These are phyloP conservation scores for Zosterops lateralis DNA, from an alignment of 2,113 vertebrate genomes.

Conservation along the genomic window DNA sequence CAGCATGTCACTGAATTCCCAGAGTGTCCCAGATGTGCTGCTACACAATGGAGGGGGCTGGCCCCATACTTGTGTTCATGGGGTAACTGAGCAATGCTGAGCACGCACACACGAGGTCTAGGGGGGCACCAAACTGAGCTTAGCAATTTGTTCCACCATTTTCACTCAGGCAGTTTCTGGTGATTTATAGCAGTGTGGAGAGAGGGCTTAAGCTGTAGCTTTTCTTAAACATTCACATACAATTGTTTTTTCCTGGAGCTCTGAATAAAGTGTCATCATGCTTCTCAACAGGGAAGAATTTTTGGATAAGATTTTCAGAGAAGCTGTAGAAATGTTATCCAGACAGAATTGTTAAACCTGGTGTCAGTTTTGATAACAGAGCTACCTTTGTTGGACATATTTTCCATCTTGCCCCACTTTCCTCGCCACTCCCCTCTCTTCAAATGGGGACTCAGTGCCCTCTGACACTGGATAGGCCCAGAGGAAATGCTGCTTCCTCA, in stretches of 20 bases:
- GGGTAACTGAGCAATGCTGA: background rate
- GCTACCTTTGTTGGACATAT: rapidly evolving
- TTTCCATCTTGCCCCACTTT: rapidly evolving
- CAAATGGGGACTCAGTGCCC: background rate
- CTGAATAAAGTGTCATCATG: background rate
- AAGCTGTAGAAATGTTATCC: background rate
- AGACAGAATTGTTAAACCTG: background rate
- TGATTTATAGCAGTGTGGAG: background rate
- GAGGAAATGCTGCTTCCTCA: background rate
- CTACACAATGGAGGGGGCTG: background rate
- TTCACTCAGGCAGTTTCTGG: background rate
- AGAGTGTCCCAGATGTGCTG: rapidly evolving
- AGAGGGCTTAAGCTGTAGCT: background rate
- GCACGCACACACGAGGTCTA: background rate
- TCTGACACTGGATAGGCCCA: background rate
- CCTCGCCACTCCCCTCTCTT: background rate
- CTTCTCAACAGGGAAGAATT: background rate
- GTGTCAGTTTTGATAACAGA: background rate
- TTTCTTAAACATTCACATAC: background rate
- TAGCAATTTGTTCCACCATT: background rate
- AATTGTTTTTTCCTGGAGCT: background rate
- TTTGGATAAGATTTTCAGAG: background rate
- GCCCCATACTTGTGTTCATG: background rate
- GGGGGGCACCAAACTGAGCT: background rate
- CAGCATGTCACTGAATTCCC: background rate